These are phyloP conservation scores for Cettia cetti DNA, from an alignment of 2,113 vertebrate species.

Conservation along the genomic window DNA sequence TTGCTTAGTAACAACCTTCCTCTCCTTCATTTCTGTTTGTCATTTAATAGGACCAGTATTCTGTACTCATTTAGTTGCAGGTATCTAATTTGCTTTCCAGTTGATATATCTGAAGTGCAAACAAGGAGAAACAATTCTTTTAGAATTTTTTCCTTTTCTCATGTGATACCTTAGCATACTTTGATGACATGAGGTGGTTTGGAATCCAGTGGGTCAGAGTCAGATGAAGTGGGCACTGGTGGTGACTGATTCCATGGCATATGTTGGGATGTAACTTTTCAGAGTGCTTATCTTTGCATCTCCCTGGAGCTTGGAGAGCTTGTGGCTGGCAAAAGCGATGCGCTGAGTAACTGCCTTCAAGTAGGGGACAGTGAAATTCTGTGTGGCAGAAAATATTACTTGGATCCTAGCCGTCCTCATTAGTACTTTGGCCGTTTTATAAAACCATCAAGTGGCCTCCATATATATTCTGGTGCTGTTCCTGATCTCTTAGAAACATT, in stretches of 20 bases:
- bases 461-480: background rate
- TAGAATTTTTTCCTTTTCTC: background rate
- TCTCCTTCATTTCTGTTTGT: background rate
- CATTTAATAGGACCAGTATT: background rate
- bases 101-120: background rate
- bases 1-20: conserved; percentile 15
- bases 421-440: background rate
- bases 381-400: rapidly evolving
- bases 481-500: background rate
- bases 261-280: background rate
- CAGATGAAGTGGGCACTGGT: background rate
- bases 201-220: background rate
- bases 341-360: background rate
- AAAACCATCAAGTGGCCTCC: background rate
- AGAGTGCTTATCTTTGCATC: background rate
- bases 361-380: background rate
- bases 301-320: background rate
- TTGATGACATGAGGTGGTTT: background rate
- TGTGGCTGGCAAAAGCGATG: background rate
- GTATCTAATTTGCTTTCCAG: background rate
- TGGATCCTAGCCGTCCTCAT: background rate
- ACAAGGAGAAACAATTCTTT: background rate
- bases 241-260: background rate
- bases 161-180: rapidly evolving
- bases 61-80: background rate